These are phyloP conservation scores for Chascanopsetta lugubris DNA, from an alignment of 2,113 vertebrate genomes.

Conservation along the genomic window DNA sequence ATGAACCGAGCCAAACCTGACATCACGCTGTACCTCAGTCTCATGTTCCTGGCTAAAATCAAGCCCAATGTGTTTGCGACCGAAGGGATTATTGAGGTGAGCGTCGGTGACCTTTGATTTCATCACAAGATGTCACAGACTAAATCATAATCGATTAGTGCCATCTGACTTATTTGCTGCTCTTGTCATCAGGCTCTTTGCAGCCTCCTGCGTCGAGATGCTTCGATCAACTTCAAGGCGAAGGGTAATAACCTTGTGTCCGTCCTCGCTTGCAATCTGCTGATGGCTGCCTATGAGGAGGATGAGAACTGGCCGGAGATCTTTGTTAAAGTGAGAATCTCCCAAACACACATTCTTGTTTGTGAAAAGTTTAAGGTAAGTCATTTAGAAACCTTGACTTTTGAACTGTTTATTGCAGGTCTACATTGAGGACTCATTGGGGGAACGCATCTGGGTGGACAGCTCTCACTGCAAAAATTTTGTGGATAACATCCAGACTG, in stretches of 20 bases:
- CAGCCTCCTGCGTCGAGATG: conserved; percentile 92
- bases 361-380: too few relatives aligned
- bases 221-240: conserved; percentile 97
- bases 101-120: too few relatives aligned
- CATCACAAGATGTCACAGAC: too few relatives aligned
- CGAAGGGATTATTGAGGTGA: conserved; percentile 96
- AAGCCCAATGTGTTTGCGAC: conserved; percentile 99
- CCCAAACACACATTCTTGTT: not conserved
- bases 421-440: conserved; percentile 97
- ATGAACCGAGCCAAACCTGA: conserved; percentile 95
- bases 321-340: conserved; percentile 89
- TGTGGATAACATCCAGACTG: conserved; percentile 97
- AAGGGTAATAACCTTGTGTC: conserved; percentile 97
- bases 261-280: conserved; percentile 93
- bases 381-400: not conserved
- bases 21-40: conserved; percentile 91
- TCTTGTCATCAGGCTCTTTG: conserved; percentile 86
- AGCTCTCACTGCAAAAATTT: conserved; percentile 96
- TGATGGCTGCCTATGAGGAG: conserved; percentile 98
- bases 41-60: conserved; percentile 98
- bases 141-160: too few relatives aligned
- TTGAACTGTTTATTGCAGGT: conserved; percentile 80
- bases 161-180: not conserved
- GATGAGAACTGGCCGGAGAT: conserved; percentile 99
- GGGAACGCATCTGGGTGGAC: conserved; percentile 98